These are phyloP conservation scores for Hippopotamus amphibius DNA, from an alignment of 2,113 vertebrate genomes.

Conservation along the genomic window DNA sequence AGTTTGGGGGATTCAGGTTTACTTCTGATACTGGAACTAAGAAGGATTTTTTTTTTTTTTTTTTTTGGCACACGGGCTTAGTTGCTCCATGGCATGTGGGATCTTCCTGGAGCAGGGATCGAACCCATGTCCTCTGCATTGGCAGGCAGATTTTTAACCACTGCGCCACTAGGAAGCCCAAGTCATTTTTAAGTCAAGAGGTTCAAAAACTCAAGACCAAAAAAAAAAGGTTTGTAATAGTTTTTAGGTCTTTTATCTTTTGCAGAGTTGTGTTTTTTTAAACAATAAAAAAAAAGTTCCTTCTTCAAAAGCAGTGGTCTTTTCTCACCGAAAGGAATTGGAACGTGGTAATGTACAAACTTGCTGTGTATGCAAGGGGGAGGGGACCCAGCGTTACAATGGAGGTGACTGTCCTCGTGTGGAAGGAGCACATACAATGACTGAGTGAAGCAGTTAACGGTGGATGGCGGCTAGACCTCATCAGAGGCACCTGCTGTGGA, in stretches of 20 bases:
- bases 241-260: background rate
- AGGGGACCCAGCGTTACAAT: background rate
- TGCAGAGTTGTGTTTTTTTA: background rate
- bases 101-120: too few species aligned
- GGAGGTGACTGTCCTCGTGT: background rate
- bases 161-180: too few species aligned
- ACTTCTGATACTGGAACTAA: background rate
- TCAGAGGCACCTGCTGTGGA: constrained; percentile 82
- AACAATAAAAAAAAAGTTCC: background rate
- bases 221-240: background rate
- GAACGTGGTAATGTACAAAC: background rate
- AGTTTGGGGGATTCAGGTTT: background rate
- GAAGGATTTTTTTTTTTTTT: background rate
- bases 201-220: constrained; percentile 28
- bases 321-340: background rate
- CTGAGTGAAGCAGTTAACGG: constrained; percentile 28
- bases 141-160: too few species aligned
- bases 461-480: constrained; percentile 16
- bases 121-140: too few species aligned
- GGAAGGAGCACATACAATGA: background rate
- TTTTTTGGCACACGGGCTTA: too few species aligned
- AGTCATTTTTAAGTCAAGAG: background rate
- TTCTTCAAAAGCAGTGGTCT: constrained; percentile 33
- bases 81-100: too few species aligned
- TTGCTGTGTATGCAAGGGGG: background rate